Evolutionary conservation across 2,888 invertebrate species (phyloP), one percentile per base, ranked within the genome.

Genomic region (Drosophila helvetica): DNA sequence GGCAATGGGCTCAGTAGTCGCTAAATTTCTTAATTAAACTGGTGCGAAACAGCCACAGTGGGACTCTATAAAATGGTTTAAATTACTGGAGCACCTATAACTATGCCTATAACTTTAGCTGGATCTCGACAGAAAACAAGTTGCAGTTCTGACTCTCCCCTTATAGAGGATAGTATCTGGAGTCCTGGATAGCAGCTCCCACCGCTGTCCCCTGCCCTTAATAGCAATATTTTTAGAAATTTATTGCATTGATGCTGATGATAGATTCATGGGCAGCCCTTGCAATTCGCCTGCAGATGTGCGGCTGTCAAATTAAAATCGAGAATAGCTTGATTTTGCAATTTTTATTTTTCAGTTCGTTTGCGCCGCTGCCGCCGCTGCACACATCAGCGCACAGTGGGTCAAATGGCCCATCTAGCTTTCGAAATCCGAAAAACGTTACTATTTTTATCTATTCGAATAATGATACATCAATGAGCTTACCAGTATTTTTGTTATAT

Each of bases 311-410:
- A 86, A 80, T 79, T 83, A 58, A 71, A 77, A 72, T 78, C 66
- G 27, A 25, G 48, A 7, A 15, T 53, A 4, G 2, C 9, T 53
- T 48, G 17, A 42, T 50, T 22, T 33, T 38, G 48, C 48, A 74
- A 77, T 79, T 83, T 83, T 79, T 71, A 75, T 61, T 81, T 69
- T 75, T 68, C 83, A 86, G 77, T 74, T 83, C 64, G 82, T 79
- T 83, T 80, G 77, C 48, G 30, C 30, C 27, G 27, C 27, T n/a
- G 4, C 22, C 22, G 51, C 42, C 18, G 61, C 63, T 22, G 51
- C 69, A 72, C 72, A 78, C 45, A 46, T 45, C 17, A 17, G 18
- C 9, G 30, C 22, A 22, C 22, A 22, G 22, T 22, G 22, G 22
- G 5, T 22, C 22, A 22, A 22, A 22, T 22, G 22, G 22, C 22